Evolutionary conservation across 2,797 vertebrate genomes (phyloP), one percentile per base, ranked within the genome.

Genomic region (Balearica regulorum): DNA sequence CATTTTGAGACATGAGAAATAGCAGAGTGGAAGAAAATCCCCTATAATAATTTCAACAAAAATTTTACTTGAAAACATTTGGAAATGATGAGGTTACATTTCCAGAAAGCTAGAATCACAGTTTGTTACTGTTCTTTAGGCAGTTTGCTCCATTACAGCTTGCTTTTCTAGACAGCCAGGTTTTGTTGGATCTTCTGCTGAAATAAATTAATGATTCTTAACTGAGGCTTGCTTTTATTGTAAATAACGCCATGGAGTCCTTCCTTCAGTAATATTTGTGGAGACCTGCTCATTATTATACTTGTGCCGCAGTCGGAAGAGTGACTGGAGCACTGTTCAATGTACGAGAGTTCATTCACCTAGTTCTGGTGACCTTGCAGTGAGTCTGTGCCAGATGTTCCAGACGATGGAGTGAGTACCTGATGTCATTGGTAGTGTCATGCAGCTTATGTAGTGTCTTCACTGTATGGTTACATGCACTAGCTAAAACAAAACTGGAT

Each of bases 131-230:
- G 37, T 77, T 87, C 39, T 58, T 77, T 20, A 60, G 72, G 70
- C 24, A 58, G 54, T 70, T 91, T 80, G 29, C 24, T 83, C 29
- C n/a, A 54, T 43, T 90, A 55, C 31, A 78, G 22, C 66, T 87
- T 91, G 64, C 13, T 80, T 92, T 94, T 89, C 91, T 58, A 62
- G 78, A 76, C 33, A 79, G 78, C 49, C 71, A 58, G n/a, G 35
- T 91, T 92, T 69, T 93, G 48, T 60, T 91, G 68, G 78, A 73
- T 87, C 60, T 85, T 82, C 55, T 92, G 37, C 73, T 91, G 64
- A 85, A 87, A 73, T 89, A 62, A 87, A 89, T 41, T 35, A 35
- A 43, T 53, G 7, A 71, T 64, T 78, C 35, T 68, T 85, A 85
- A 73, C 2, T 66, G 15, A 6, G 20, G 11, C 66, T 94, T 77